Conservation (phyloP, 2,113 vertebrate genomes). For the Megaceryle maxima region DNA sequence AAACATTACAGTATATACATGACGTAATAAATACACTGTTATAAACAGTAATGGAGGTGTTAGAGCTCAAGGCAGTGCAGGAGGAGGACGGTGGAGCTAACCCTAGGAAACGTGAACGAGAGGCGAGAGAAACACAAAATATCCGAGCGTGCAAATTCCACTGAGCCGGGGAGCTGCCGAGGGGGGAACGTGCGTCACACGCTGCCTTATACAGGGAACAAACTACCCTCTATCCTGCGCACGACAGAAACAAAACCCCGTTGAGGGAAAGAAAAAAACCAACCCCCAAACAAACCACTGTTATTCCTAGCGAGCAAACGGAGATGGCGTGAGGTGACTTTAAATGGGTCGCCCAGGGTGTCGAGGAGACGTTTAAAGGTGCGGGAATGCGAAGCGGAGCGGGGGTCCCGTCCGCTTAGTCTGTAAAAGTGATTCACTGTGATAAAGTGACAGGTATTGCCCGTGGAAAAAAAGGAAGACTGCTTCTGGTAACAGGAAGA, state of each 20-base stretch:
- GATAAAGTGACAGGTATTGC: constrained; percentile 86
- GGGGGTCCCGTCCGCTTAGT: constrained; percentile 41
- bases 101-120: constrained; percentile 4
- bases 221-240: constrained; percentile 19
- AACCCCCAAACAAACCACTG: background rate
- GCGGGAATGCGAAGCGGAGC: background rate
- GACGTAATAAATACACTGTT: constrained; percentile 98
- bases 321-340: background rate
- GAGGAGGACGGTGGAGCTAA: constrained; percentile 75
- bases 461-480: constrained; percentile 87
- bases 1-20: constrained; percentile 98
- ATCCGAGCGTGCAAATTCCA: constrained; percentile 6
- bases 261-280: background rate
- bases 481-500: constrained; percentile 81
- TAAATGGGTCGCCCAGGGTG: background rate
- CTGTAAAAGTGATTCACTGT: constrained; percentile 57
- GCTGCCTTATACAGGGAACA: background rate
- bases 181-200: background rate
- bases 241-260: constrained; percentile 8
- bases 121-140: background rate
- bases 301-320: constrained; percentile 11
- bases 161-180: background rate
- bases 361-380: background rate
- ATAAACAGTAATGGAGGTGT: constrained; percentile 96
- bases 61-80: constrained; percentile 89